Evolutionary conservation across 2,888 invertebrate genomes (phyloP).

Genomic region (Sesia apiformis): DNA sequence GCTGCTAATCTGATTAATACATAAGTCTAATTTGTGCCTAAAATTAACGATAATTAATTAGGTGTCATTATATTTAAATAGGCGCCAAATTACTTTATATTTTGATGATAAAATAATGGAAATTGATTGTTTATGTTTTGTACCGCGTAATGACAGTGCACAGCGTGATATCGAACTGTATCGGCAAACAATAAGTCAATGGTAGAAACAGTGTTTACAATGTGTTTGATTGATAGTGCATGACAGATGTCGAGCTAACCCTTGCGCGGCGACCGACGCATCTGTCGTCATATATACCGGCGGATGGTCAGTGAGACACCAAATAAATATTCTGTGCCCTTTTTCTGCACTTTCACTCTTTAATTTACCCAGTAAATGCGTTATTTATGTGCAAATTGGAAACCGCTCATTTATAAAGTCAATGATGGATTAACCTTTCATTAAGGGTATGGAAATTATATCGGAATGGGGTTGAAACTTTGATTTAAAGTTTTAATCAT

Average conservation of each 20-base stretch:
- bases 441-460: too few relatives aligned
- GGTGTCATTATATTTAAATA: too few relatives aligned
- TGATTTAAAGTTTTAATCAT: too few relatives aligned
- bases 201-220: constrained; percentile 54
- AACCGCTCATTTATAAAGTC: too few relatives aligned
- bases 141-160: constrained; percentile 29
- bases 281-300: constrained; percentile 40
- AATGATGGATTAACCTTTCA: too few relatives aligned
- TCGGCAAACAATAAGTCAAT: constrained; percentile 51
- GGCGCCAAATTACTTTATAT: too few relatives aligned
- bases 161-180: constrained; percentile 43
- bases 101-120: constrained; percentile 5
- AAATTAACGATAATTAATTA: too few relatives aligned
- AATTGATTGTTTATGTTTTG: constrained; percentile 6
- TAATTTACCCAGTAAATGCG: neutral
- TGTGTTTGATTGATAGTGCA: constrained; percentile 57
- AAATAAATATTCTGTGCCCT: constrained; percentile 14
- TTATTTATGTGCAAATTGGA: too few relatives aligned
- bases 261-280: constrained; percentile 41
- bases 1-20: too few relatives aligned
- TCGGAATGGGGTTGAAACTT: too few relatives aligned
- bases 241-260: constrained; percentile 63
- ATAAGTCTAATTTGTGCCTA: too few relatives aligned
- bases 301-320: constrained; percentile 34
- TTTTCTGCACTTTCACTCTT: constrained; percentile 27